phyloP scores from a whole-genome alignment of 2,888 invertebrate genomes.

The Notocelia uddmanniana region DNA sequence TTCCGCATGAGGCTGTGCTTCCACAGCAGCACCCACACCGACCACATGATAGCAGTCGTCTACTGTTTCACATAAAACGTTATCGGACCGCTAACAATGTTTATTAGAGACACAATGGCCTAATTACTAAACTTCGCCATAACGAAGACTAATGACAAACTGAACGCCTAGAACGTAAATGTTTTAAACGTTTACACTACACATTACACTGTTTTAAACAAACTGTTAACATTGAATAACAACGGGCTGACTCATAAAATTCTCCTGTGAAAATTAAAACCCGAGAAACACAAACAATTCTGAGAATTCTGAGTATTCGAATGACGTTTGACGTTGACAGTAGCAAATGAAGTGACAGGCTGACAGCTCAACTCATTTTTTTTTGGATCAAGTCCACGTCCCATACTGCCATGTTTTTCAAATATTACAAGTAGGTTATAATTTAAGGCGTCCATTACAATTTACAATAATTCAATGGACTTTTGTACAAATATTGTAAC shows the following conservation, averaged over 20 bases:
- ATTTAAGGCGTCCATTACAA: too few species aligned
- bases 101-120: slow-evolving; percentile 14
- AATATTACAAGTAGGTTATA: too few species aligned
- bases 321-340: slow-evolving; percentile 12
- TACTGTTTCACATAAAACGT: slow-evolving; percentile 14
- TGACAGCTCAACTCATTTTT: neutral
- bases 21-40: slow-evolving; percentile 36
- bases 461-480: too few species aligned
- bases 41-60: slow-evolving; percentile 18
- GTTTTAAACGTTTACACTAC: neutral
- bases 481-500: too few species aligned
- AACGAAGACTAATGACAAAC: neutral
- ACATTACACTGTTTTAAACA: neutral
- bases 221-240: slow-evolving; percentile 15
- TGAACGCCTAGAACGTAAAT: neutral
- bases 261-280: neutral
- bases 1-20: slow-evolving; percentile 38
- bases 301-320: neutral
- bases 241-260: slow-evolving; percentile 24
- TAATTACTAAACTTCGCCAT: slow-evolving; percentile 56
- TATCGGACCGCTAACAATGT: neutral
- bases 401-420: too few species aligned
- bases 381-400: too few species aligned
- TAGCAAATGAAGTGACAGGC: neutral
- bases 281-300: slow-evolving; percentile 21